phyloP scores from a whole-genome alignment of 2,888 invertebrate species.

The Agapostemon virescens region DNA sequence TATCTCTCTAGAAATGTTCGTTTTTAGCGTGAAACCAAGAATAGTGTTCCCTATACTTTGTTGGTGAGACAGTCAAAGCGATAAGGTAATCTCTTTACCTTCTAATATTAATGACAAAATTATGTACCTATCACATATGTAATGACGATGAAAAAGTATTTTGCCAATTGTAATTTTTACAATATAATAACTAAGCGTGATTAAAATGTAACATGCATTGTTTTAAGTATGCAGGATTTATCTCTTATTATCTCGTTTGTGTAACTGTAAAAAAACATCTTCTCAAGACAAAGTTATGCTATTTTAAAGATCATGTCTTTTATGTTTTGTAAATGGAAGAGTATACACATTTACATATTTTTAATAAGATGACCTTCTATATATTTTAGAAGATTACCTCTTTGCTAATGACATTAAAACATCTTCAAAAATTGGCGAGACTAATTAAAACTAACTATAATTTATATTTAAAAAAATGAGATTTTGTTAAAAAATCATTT shows the following conservation, averaged over 20 bases:
- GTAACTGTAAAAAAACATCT: too few species aligned
- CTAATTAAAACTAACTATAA: neutral
- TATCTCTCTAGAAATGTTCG: neutral
- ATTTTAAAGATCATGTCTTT: too few species aligned
- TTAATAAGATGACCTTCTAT: too few species aligned
- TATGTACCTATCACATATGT: neutral
- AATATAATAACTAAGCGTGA: neutral
- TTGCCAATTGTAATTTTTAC: neutral
- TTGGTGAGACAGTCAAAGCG: neutral
- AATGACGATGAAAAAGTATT: neutral
- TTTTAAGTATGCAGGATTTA: too few species aligned
- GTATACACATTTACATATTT: too few species aligned
- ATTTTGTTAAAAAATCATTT: neutral
- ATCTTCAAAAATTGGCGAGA: neutral
- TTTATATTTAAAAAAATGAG: neutral
- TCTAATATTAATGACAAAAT: neutral
- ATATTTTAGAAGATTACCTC: too few species aligned
- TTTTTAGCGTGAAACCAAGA: neutral
- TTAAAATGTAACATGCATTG: too few species aligned
- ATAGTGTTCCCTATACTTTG: neutral
- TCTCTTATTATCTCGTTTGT: too few species aligned
- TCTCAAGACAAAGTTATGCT: too few species aligned
- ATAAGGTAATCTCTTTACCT: neutral
- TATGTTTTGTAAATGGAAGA: too few species aligned
- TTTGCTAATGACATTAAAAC: too few species aligned